These are phyloP conservation scores for Pristionchus exspectatus DNA, from an alignment of 2,888 invertebrate species.

Conservation along the genomic window DNA sequence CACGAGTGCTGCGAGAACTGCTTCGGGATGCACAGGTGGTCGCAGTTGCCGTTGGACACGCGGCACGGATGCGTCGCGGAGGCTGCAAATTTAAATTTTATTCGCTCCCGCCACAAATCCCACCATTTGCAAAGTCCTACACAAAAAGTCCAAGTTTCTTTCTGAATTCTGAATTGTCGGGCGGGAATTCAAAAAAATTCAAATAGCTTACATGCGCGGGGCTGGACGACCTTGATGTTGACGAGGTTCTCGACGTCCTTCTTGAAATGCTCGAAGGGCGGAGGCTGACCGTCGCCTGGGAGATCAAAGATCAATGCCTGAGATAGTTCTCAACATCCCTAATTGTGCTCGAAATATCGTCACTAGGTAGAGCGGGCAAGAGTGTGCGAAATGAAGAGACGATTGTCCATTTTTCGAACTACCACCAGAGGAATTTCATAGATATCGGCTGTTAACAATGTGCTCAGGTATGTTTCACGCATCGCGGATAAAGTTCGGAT, in stretches of 20 bases:
- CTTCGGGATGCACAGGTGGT: slow-evolving; percentile 93
- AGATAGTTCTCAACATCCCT: no score
- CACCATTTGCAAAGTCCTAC: neutral
- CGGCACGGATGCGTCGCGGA: slow-evolving; percentile 87
- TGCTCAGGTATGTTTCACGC: no score
- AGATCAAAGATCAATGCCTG: neutral
- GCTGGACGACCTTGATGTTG: slow-evolving; percentile 91
- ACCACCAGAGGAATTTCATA: no score
- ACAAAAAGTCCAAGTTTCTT: neutral
- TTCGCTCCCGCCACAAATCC: neutral
- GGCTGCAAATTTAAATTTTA: slow-evolving; percentile 59
- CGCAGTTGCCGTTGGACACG: slow-evolving; percentile 91
- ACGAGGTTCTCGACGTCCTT: slow-evolving; percentile 86
- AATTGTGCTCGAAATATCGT: no score
- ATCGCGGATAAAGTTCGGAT: no score
- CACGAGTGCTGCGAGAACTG: slow-evolving; percentile 88
- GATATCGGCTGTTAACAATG: no score
- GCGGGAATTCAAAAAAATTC: slow-evolving; percentile 57
- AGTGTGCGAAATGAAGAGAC: no score
- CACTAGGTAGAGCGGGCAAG: no score
- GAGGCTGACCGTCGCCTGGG: slow-evolving; percentile 72
- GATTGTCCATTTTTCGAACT: no score
- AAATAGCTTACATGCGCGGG: slow-evolving; percentile 83
- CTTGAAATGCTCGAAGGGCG: slow-evolving; percentile 85
- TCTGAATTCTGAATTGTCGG: neutral